Evolutionary conservation across 1,140 invertebrate genomes (phyloP), one percentile per base, ranked within the genome.

Genomic region (Drosophila auraria): DNA sequence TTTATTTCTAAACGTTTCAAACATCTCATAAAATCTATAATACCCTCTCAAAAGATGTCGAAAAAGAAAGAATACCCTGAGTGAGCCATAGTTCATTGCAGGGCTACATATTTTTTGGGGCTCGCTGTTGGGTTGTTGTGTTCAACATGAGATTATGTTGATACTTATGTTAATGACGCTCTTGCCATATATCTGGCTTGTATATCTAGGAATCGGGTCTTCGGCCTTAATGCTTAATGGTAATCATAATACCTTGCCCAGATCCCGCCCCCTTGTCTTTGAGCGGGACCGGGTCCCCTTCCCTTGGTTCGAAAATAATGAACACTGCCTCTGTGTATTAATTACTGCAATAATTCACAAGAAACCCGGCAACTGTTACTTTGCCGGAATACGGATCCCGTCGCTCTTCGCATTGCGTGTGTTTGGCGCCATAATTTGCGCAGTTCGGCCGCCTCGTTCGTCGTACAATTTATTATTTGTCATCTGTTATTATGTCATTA

Each of bases 401-500:
- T 38, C 15, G 45, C 38, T 30, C 54, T 33, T 40, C 56, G 72
- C n/a, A 73, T 61, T 53, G 71, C 71, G 65, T 78, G 65, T 58
- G 25, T 50, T 17, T 51, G 38, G 61, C 57, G 47, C 56, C 71
- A 78, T 80, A 69, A 87, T 89, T 83, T 82, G 77, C 77, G 68
- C 69, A 78, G 73, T 65, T 81, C 73, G 78, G 20, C 30, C 44
- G 36, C 36, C 56, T 51, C 27, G 77, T 65, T 84, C 54, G 59
- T 64, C 64, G 40, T 36, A 69, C 75, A 86, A 90, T 90, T 90
- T 90, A 90, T 90, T 90, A 90, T 90, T 90, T 90, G 86, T 90
- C 86, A 90, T 90, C 86, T 90, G 86, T 91, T 90, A 91, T 91
- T 91, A 86, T 86, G 83, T 82, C 83, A 86, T 90, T 90, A 90